Base-by-base conservation (phyloP, 1,140 invertebrate genomes). In the Dreissena polymorpha region DNA sequence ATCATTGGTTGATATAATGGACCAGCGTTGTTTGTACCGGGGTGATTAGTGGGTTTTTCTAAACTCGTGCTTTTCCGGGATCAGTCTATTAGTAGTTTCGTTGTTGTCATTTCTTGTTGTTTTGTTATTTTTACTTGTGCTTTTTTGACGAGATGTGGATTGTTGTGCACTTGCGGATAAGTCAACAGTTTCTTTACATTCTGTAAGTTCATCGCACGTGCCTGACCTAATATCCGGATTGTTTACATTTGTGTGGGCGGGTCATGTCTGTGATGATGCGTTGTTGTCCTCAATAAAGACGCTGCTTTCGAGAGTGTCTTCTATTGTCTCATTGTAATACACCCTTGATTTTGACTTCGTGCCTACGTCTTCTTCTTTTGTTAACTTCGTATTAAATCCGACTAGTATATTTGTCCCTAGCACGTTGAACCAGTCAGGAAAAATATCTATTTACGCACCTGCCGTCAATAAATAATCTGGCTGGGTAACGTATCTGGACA, bases 401-500 rank as follows among this genome's bases (percentile, higher is more conserved):
- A 14, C 73, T 25, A 55, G 12, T 53, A 60, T 21, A 21, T 67
- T 29, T 51, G 21, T 77, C 10, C 39, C 23, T 25, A 77, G 18
- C 16, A 53, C 18, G 7, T 65, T 12, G 25, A 23, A 77, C 49
- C 74, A 77, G 27, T 77, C 64, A 39, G 74, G 74, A 27, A 77
- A 77, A 29, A 14, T 13, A n/a, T 77, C 60, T 25, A n/a, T 51
- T 3, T 10, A 67, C 50, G 5, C 10, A 53, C 25, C 68, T 67
- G 16, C 65, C 49, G 18, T 77, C 64, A 39, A 77, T 67, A 67
- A 21, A 67, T 10, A 77, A 27, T 63, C 14, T 77, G n/a, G 63
- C 49, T 21, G 74, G 74, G 60, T 25, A 77, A 12, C 21, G 50
- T 51, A 77, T 77, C n/a, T 77, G 74, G 5, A 67, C 18, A 16